These are phyloP conservation scores for Scelioninae gen. 2 DNA, from an alignment of 2,888 invertebrate species.

Conservation along the genomic window DNA sequence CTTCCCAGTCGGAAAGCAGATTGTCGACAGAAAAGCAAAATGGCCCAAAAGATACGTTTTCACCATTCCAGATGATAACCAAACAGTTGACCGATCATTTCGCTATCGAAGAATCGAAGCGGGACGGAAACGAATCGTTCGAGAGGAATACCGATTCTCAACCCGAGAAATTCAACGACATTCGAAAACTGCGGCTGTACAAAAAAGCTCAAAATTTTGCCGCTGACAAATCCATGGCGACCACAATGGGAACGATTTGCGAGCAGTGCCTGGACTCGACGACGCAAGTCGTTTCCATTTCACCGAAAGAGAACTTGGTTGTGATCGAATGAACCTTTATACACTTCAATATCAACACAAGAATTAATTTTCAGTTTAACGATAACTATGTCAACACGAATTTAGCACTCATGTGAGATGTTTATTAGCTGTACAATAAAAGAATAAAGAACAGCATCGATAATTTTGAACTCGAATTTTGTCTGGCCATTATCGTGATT, in stretches of 20 bases:
- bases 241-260: slow-evolving; percentile 42
- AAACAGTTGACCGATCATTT: slow-evolving; percentile 69
- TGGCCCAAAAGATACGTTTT: slow-evolving; percentile 65
- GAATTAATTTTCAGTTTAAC: neutral
- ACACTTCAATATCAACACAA: slow-evolving; percentile 12
- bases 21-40: slow-evolving; percentile 63
- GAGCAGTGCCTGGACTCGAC: slow-evolving; percentile 38
- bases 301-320: slow-evolving; percentile 62
- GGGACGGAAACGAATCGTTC: slow-evolving; percentile 19
- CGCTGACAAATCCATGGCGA: slow-evolving; percentile 6
- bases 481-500: no score
- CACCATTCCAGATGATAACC: slow-evolving; percentile 69
- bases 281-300: slow-evolving; percentile 14
- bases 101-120: slow-evolving; percentile 64
- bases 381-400: neutral
- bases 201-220: slow-evolving; percentile 18
- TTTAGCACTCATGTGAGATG: no score
- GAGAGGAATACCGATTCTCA: neutral
- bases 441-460: no score
- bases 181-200: slow-evolving; percentile 52
- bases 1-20: slow-evolving; percentile 65
- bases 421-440: no score
- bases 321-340: slow-evolving; percentile 61
- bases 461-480: no score
- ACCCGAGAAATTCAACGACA: slow-evolving; percentile 9